Conservation (phyloP, 2,797 vertebrate genomes). For the Echiichthys vipera region DNA sequence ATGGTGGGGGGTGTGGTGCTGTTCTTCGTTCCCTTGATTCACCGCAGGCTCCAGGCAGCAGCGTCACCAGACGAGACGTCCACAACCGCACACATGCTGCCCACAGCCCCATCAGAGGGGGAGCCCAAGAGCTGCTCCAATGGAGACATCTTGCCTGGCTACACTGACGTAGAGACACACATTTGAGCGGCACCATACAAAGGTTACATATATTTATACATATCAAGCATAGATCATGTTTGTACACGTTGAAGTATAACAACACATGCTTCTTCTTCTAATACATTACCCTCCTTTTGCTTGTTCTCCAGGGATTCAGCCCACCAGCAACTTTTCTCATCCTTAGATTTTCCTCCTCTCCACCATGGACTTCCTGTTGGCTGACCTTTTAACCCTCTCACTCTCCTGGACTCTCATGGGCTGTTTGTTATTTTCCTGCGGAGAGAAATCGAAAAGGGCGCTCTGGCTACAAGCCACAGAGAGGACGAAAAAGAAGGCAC, state of each 20-base stretch:
- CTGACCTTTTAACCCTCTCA: slow-evolving; percentile 50
- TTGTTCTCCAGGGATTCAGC: slow-evolving; percentile 75
- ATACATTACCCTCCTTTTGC: slow-evolving; percentile 10
- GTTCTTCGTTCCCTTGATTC: slow-evolving; percentile 92
- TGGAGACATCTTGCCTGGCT: slow-evolving; percentile 93
- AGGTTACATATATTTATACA: slow-evolving; percentile 62
- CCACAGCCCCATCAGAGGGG: slow-evolving; percentile 47
- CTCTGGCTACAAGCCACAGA: slow-evolving; percentile 32
- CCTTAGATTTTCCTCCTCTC: slow-evolving; percentile 47
- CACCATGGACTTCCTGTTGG: slow-evolving; percentile 49
- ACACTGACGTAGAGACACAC: slow-evolving; percentile 90
- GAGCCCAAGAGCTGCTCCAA: slow-evolving; percentile 86
- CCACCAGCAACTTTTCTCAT: slow-evolving; percentile 77
- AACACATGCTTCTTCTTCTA: not conserved
- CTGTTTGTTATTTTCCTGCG: slow-evolving; percentile 47
- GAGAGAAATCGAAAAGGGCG: slow-evolving; percentile 43
- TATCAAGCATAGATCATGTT: not conserved
- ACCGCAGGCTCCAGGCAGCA: slow-evolving; percentile 82
- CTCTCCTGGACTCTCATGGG: slow-evolving; percentile 44
- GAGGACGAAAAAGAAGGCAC: slow-evolving; percentile 41
- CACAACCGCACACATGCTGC: slow-evolving; percentile 91
- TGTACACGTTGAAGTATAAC: not conserved
- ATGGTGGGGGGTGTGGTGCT: slow-evolving; percentile 93
- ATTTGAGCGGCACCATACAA: slow-evolving; percentile 82
- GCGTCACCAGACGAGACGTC: slow-evolving; percentile 84